phyloP scores from a whole-genome alignment of 2,888 invertebrate species.

The Ephialtes manifestator region DNA sequence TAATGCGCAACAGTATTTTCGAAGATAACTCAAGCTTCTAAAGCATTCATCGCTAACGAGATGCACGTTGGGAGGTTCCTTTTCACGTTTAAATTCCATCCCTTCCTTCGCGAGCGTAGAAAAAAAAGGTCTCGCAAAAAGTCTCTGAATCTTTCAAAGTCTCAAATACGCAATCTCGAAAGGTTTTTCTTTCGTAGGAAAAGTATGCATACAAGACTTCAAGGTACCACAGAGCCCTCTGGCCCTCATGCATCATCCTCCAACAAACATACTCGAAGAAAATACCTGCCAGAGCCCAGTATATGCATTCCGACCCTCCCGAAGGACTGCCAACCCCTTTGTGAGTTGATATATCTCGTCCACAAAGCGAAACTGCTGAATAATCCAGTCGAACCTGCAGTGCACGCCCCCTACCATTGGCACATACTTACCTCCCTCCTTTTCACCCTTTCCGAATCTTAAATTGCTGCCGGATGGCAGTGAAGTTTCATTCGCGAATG shows the following conservation, averaged over 20 bases:
- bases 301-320: conserved; percentile 24
- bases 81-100: neutral
- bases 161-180: conserved; percentile 66
- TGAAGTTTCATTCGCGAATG: conserved; percentile 36
- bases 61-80: conserved; percentile 1
- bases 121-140: conserved; percentile 28
- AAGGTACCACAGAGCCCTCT: conserved; percentile 57
- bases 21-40: neutral
- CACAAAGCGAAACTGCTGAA: conserved; percentile 66
- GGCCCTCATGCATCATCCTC: conserved; percentile 47
- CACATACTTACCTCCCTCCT: conserved; percentile 43
- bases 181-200: conserved; percentile 53
- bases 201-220: conserved; percentile 41
- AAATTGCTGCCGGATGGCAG: conserved; percentile 49
- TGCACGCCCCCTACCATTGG: conserved; percentile 41
- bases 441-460: conserved; percentile 56
- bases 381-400: conserved; percentile 68
- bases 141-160: conserved; percentile 58
- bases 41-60: neutral
- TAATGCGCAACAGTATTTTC: neutral
- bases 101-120: neutral
- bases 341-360: conserved; percentile 39
- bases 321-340: conserved; percentile 32
- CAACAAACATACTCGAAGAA: conserved; percentile 62
- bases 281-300: conserved; percentile 54